Percentiles rank a stretch among this genome's conserved stretches.
These are phyloP conservation scores for Pristionchus maxplancki DNA, from an alignment of 2,888 invertebrate species.

Conservation along the genomic window DNA sequence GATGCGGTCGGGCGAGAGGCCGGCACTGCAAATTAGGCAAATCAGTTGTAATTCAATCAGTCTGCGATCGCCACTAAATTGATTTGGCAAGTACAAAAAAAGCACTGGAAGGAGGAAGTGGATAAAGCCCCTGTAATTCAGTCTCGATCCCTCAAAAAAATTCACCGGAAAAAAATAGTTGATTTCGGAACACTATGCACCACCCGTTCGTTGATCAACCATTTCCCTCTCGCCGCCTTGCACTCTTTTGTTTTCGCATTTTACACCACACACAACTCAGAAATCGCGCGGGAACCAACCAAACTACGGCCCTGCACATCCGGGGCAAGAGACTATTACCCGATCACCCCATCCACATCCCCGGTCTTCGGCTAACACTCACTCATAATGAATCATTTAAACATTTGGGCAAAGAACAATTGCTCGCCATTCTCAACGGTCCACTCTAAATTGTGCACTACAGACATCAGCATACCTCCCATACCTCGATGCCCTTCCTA, in stretches of 20 bases:
- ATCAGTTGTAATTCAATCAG: too few species aligned
- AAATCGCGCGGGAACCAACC: slow-evolving; percentile 12
- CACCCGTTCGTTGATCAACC: background rate
- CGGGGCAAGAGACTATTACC: background rate
- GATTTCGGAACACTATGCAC: background rate
- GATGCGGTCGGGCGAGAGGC: slow-evolving; percentile 50
- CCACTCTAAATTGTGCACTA: background rate
- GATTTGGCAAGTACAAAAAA: background rate
- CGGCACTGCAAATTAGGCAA: slow-evolving; percentile 20
- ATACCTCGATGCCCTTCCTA: background rate
- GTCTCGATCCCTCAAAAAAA: background rate
- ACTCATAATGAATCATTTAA: background rate
- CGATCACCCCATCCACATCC: background rate
- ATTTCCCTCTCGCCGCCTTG: background rate
- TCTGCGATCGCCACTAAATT: background rate
- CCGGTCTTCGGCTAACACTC: background rate
- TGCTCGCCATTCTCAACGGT: background rate
- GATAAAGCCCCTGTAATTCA: background rate
- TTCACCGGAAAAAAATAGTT: background rate
- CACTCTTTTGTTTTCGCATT: slow-evolving; percentile 19
- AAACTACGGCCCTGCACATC: background rate
- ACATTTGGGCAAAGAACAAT: too few species aligned
- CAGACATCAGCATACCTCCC: background rate
- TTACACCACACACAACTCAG: background rate
- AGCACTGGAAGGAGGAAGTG: background rate